Evolutionary conservation across 2,113 vertebrate genomes (phyloP).

Genomic region (Stomatorhinus ivindoensis): DNA sequence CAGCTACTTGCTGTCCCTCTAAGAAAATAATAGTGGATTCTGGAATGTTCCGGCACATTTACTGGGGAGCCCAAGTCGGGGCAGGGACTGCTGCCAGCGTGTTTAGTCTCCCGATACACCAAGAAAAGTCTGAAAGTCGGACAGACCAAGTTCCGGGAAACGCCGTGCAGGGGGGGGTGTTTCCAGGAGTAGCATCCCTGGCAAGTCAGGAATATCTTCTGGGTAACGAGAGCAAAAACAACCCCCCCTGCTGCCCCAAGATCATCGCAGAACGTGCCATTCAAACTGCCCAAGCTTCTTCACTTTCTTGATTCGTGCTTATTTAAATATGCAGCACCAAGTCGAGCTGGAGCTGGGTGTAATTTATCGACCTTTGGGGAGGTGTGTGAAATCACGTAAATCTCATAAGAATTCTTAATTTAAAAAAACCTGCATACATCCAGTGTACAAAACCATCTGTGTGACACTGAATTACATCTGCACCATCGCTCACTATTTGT

Average conservation of each 20-base stretch:
- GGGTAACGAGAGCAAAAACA: not conserved
- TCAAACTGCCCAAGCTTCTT: not conserved
- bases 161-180: not conserved
- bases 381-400: not conserved
- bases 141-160: not conserved
- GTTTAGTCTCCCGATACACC: not conserved
- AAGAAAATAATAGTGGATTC: not conserved
- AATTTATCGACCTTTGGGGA: not conserved
- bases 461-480: not conserved
- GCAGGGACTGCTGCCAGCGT: not conserved
- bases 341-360: not conserved
- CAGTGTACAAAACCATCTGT: not conserved
- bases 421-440: not conserved
- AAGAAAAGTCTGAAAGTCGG: not conserved
- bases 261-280: not conserved
- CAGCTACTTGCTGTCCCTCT: not conserved
- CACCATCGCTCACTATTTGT: not conserved
- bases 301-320: not conserved
- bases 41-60: not conserved
- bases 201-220: not conserved
- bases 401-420: not conserved
- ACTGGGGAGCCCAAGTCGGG: not conserved
- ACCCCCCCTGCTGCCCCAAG: not conserved
- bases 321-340: not conserved
- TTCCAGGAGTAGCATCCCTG: not conserved